A percentile compares a stretch with the other conserved stretches of the same genome.
phyloP scores from a whole-genome alignment of 2,113 vertebrate species.

The Erythrocercus mccallii region DNA sequence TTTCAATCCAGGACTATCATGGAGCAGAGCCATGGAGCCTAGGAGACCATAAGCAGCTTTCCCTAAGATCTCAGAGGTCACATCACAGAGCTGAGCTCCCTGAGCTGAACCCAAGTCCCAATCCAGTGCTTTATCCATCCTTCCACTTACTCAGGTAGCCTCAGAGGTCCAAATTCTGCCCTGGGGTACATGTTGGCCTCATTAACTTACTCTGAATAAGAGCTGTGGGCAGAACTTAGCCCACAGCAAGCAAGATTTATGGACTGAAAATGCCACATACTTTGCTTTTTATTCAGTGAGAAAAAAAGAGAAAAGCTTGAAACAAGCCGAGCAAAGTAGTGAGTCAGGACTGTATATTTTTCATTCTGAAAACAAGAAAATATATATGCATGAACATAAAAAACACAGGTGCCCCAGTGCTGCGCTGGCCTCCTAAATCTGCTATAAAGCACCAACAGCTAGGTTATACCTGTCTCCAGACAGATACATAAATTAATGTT shows the following conservation, averaged over 20 bases:
- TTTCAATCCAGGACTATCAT: background rate
- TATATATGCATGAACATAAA: conserved; percentile 37
- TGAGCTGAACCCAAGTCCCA: background rate
- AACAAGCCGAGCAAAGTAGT: background rate
- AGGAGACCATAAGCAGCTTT: background rate
- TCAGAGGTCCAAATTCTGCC: conserved; percentile 5
- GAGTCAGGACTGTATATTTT: conserved; percentile 19
- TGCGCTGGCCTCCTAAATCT: background rate
- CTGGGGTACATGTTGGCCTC: background rate
- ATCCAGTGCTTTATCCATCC: background rate
- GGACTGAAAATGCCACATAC: conserved; percentile 44
- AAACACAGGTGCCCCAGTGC: conserved; percentile 27
- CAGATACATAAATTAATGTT: background rate
- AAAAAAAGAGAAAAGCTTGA: background rate
- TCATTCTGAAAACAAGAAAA: conserved; percentile 49
- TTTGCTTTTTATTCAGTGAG: conserved; percentile 1
- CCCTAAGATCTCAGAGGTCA: background rate
- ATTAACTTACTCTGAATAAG: conserved; percentile 9
- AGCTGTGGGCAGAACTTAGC: background rate
- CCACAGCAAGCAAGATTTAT: conserved; percentile 45
- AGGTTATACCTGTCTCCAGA: background rate
- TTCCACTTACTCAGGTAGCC: background rate
- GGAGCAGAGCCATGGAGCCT: background rate
- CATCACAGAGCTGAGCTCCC: background rate
- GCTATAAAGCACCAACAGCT: background rate